Percentiles rank a stretch among this genome's conserved stretches.
Evolutionary conservation across 2,888 invertebrate genomes (phyloP).

Genomic region (Xestia xanthographa): DNA sequence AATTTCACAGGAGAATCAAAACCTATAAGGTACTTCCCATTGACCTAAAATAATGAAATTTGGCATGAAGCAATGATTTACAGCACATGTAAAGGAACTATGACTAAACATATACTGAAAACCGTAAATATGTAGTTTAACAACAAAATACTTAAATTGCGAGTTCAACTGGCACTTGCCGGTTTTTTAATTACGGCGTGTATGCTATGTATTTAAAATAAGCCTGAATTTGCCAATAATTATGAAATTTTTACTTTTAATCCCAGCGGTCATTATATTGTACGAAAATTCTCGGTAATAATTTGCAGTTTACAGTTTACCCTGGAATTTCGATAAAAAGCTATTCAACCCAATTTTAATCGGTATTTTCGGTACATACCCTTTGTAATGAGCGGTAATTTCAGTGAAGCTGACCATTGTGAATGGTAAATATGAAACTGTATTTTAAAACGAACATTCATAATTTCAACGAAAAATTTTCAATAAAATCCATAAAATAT

Average conservation of each 20-base stretch:
- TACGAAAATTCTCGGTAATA: neutral
- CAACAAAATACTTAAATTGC: too few species aligned
- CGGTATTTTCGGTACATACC: neutral
- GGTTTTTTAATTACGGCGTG: too few species aligned
- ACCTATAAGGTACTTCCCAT: too few species aligned
- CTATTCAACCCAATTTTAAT: neutral
- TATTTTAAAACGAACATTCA: neutral
- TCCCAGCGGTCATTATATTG: neutral
- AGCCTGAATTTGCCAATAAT: neutral
- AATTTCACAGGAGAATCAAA: too few species aligned
- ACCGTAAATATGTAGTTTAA: too few species aligned
- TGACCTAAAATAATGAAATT: too few species aligned
- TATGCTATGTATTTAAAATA: neutral
- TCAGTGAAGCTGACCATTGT: neutral
- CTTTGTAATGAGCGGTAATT: slow-evolving; percentile 2
- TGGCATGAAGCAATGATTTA: too few species aligned
- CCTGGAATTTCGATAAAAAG: neutral
- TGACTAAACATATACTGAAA: too few species aligned
- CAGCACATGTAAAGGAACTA: too few species aligned
- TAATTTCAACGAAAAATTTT: neutral
- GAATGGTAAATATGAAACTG: slow-evolving; percentile 1
- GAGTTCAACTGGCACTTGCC: too few species aligned
- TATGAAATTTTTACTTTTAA: neutral
- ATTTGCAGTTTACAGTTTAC: slow-evolving; percentile 19
- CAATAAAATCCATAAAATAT: neutral